Evolutionary conservation across 2,113 vertebrate species (phyloP).

Genomic region (Melanerpes aurifrons): DNA sequence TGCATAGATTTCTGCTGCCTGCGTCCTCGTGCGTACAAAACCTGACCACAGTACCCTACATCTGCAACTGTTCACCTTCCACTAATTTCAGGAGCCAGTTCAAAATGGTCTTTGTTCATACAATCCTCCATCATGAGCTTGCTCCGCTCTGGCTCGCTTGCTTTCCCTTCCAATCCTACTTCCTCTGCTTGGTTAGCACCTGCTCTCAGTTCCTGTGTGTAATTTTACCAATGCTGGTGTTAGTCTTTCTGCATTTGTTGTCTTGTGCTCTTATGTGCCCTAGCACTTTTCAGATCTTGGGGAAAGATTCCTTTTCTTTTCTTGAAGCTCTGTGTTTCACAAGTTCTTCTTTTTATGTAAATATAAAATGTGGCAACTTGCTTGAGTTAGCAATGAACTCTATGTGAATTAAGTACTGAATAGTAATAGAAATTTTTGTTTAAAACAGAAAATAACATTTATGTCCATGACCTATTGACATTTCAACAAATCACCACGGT

Average conservation of each 20-base stretch:
- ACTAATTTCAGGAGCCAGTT: neutral
- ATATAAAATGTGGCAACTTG: neutral
- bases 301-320: neutral
- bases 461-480: constrained; percentile 96
- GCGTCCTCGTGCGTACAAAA: neutral
- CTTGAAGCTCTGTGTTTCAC: neutral
- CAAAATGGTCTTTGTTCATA: neutral
- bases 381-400: neutral
- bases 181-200: neutral
- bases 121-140: neutral
- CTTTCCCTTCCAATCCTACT: neutral
- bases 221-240: neutral
- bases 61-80: neutral
- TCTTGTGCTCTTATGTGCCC: neutral
- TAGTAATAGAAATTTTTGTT: constrained; percentile 48
- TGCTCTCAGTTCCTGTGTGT: neutral
- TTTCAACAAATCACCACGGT: constrained; percentile 98
- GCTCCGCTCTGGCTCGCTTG: neutral
- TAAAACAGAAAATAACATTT: constrained; percentile 93
- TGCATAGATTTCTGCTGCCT: constrained; percentile 35
- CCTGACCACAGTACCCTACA: neutral
- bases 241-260: neutral
- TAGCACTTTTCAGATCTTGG: neutral
- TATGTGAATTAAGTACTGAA: neutral
- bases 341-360: neutral